Base-by-base conservation (phyloP, 1,140 invertebrate genomes). In the Drosophila bifasciata region DNA sequence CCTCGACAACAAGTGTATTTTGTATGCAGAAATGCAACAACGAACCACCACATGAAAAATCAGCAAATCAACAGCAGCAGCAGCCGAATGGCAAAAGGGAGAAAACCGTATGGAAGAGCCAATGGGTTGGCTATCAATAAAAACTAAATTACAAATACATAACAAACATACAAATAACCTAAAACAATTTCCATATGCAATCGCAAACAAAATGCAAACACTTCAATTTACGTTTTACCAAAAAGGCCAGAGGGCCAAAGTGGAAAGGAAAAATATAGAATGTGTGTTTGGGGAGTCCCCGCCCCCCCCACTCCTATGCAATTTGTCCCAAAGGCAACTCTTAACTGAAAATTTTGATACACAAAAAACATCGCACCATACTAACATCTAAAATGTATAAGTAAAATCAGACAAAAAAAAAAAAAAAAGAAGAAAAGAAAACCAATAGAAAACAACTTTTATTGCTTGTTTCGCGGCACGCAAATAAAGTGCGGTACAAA, bases 131-230 rank as follows among this genome's bases (percentile, higher is more conserved):
- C 46, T 75, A 84, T 84, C 79, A 78, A 83, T 79, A 79, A 75
- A 84, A 74, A 61, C 63, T 55, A 70, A 78, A 84, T 84, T 84
- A 70, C 79, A 83, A 79, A 84, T 75, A 74, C 70, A 81, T 74
- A 74, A 56, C 48, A 74, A 60, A 81, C 64, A 67, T 53, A 74
- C 74, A 78, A 83, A 81, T 77, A 68, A 66, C 46, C 41, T 17
- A 57, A 69, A 69, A 56, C 63, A 62, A 36, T 58, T 56, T 76
- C 53, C 49, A 64, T 77, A 39, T 58, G 19, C 63, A 45, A 50
- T 36, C 32, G 64, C 57, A 43, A 43, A 39, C 64, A 72, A 71
- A 78, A 77, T 74, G 77, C 66, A 80, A 80, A 80, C 77, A 80
- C 72, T 69, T 66, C 71, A 80, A 76, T 72, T 80, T 71, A 53